Percentiles rank a stretch among this genome's conserved stretches.
These are phyloP conservation scores for Mechanitis mazaeus DNA, from an alignment of 2,888 invertebrate genomes.

Conservation along the genomic window DNA sequence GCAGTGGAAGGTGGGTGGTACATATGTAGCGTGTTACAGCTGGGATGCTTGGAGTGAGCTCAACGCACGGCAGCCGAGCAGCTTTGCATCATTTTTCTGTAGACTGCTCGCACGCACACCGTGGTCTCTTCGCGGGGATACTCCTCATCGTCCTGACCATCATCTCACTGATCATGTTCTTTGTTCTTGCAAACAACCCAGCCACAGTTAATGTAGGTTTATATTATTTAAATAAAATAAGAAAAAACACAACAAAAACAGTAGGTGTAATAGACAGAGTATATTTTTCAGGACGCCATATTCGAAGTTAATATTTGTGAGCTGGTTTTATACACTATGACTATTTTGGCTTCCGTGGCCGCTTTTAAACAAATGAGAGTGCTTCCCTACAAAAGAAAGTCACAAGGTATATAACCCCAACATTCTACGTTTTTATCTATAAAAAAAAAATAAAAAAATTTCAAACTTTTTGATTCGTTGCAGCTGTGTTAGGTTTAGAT, in stretches of 20 bases:
- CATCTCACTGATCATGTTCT: constrained; percentile 92
- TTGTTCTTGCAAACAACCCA: constrained; percentile 84
- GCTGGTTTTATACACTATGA: constrained; percentile 82
- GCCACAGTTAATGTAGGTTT: constrained; percentile 72
- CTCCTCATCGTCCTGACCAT: constrained; percentile 88
- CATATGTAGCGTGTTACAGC: constrained; percentile 54
- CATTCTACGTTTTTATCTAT: constrained; percentile 4
- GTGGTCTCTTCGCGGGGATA: constrained; percentile 85
- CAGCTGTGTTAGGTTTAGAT: constrained; percentile 79
- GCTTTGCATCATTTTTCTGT: constrained; percentile 83
- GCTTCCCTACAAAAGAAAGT: constrained; percentile 80
- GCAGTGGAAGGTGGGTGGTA: neutral
- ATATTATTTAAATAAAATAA: neutral
- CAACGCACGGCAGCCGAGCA: constrained; percentile 59
- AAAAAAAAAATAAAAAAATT: neutral
- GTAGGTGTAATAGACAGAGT: neutral
- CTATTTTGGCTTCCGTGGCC: constrained; percentile 78
- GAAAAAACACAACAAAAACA: neutral
- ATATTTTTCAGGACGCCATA: constrained; percentile 74
- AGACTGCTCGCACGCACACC: constrained; percentile 90
- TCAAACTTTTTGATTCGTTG: constrained; percentile 11
- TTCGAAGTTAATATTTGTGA: constrained; percentile 87
- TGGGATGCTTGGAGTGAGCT: constrained; percentile 72
- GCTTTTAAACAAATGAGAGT: constrained; percentile 83
- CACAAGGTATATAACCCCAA: constrained; percentile 57